Evolutionary conservation across 2,797 vertebrate species (phyloP).

Genomic region (Syngnathus acus): DNA sequence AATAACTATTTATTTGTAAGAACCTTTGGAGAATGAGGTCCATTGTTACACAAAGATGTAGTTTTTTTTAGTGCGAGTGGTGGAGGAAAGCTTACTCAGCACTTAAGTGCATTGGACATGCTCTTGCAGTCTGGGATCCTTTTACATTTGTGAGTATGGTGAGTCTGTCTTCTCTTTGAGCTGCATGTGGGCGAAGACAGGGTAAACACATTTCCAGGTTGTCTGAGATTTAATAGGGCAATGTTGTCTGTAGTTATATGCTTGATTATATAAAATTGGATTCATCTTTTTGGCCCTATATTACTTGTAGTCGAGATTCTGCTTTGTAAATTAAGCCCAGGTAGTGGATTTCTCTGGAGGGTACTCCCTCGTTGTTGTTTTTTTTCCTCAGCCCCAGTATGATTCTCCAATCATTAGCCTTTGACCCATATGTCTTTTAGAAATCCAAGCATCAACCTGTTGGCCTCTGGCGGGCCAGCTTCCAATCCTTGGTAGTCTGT

Average conservation of each 20-base stretch:
- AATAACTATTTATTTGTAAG: neutral
- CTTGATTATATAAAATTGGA: neutral
- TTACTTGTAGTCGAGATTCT: neutral
- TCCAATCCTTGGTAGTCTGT: neutral
- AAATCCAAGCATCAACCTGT: slow-evolving; percentile 2
- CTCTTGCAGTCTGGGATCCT: slow-evolving; percentile 9
- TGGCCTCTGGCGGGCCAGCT: neutral
- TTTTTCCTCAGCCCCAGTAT: neutral
- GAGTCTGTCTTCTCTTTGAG: neutral
- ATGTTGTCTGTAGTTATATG: neutral
- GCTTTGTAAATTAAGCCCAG: neutral
- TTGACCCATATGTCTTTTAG: slow-evolving; percentile 1
- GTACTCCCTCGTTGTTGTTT: slow-evolving; percentile 4
- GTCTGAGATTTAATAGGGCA: slow-evolving; percentile 1
- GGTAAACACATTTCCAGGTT: neutral
- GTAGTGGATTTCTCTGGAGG: neutral
- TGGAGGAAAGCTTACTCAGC: neutral
- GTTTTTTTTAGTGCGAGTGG: neutral
- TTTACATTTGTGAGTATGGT: neutral
- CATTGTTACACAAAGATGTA: neutral
- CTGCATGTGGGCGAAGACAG: neutral
- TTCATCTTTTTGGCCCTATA: slow-evolving; percentile 1
- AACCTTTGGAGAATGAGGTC: neutral
- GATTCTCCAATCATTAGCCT: neutral
- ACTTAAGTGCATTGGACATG: neutral